A percentile compares a stretch with the other conserved stretches of the same genome.
Conservation (phyloP, 1,140 invertebrate species). For the Ctenoplectra terminalis region DNA sequence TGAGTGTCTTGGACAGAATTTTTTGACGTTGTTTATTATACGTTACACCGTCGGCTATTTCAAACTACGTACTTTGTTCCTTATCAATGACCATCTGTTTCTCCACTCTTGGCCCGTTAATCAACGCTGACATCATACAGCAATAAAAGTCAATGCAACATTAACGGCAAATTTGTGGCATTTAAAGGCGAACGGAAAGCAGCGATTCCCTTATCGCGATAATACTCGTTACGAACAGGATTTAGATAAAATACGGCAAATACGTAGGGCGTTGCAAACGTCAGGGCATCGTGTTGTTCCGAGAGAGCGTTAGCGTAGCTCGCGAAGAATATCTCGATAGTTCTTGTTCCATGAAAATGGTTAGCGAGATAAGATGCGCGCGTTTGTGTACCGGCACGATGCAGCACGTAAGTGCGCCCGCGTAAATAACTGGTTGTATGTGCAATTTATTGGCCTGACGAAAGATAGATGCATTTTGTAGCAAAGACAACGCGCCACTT, state of each 20-base stretch:
- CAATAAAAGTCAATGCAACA: neutral
- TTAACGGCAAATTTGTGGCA: constrained; percentile 7
- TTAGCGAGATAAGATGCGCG: constrained; percentile 60
- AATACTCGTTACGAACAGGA: constrained; percentile 19
- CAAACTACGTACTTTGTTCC: no score
- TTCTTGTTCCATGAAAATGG: constrained; percentile 53
- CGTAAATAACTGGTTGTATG: constrained; percentile 60
- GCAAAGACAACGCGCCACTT: constrained; percentile 43
- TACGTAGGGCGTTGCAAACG: neutral
- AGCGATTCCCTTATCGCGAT: constrained; percentile 27
- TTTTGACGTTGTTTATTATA: no score
- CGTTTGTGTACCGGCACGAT: neutral
- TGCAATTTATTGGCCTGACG: constrained; percentile 54
- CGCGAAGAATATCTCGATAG: constrained; percentile 52
- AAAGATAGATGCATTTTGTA: constrained; percentile 55
- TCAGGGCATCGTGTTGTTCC: constrained; percentile 4
- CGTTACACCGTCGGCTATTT: no score
- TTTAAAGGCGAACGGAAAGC: neutral
- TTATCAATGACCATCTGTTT: no score
- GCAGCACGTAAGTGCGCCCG: constrained; percentile 31
- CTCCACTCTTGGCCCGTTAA: no score
- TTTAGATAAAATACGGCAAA: constrained; percentile 56
- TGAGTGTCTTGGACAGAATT: no score
- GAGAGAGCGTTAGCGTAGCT: constrained; percentile 12
- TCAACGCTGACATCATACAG: neutral